Evolutionary conservation across 2,888 invertebrate genomes (phyloP).

Genomic region (Cantharis flavilabris): DNA sequence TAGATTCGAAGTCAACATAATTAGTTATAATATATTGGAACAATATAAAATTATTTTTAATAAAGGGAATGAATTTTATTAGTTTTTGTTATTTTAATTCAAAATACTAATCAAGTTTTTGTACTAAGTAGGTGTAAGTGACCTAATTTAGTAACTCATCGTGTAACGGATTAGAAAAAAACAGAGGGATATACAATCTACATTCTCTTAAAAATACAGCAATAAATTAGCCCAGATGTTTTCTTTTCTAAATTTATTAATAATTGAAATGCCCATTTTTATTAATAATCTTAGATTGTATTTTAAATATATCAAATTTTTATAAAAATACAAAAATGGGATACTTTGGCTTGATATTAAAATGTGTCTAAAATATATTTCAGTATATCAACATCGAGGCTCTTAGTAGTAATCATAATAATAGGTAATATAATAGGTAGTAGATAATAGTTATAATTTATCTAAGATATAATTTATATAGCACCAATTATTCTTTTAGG

Average conservation of each 20-base stretch:
- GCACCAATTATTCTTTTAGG: conserved; percentile 27
- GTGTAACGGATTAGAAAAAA: conserved; percentile 22
- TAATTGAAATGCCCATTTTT: neutral
- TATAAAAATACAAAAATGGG: neutral
- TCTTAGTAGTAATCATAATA: neutral
- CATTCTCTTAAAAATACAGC: neutral
- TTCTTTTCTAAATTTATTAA: neutral
- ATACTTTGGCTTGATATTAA: conserved; percentile 8
- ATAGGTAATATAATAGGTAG: neutral
- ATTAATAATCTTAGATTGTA: neutral
- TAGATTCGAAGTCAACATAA: conserved; percentile 45
- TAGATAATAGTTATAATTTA: conserved; percentile 18
- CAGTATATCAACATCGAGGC: neutral
- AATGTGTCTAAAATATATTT: conserved; percentile 5
- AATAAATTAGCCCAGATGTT: neutral
- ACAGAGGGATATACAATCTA: conserved; percentile 7
- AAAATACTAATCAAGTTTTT: conserved; percentile 35
- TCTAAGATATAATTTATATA: conserved; percentile 30
- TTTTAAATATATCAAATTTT: neutral
- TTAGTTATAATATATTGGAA: conserved; percentile 14
- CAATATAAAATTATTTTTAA: conserved; percentile 9
- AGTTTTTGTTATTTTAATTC: conserved; percentile 12
- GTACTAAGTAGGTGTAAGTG: conserved; percentile 31
- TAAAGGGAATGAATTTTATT: conserved; percentile 29
- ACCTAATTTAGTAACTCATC: conserved; percentile 17